phyloP scores from a whole-genome alignment of 2,113 vertebrate genomes.

The Chionodraco myersi region DNA sequence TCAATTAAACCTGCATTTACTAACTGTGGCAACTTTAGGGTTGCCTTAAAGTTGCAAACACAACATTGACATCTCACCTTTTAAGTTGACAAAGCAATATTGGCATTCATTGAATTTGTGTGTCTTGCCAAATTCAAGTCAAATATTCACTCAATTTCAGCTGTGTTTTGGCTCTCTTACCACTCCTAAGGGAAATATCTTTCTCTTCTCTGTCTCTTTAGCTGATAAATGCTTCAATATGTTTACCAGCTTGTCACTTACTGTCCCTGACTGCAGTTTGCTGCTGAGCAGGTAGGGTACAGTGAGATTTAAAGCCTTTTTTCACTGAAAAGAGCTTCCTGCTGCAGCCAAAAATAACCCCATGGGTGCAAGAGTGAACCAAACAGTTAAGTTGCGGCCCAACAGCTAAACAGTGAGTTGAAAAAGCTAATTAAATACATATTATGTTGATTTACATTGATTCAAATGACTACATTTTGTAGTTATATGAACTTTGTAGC shows the following conservation, averaged over 20 bases:
- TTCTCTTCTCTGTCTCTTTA: neutral
- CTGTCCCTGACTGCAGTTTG: neutral
- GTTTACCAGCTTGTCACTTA: neutral
- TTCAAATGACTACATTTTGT: neutral
- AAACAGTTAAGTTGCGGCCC: neutral
- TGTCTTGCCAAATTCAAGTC: neutral
- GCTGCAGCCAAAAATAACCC: neutral
- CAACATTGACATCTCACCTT: neutral
- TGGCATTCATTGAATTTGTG: slow-evolving; percentile 1
- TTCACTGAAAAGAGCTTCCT: neutral
- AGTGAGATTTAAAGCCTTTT: neutral
- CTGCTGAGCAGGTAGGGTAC: neutral
- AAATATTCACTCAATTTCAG: neutral
- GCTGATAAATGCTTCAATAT: neutral
- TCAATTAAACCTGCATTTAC: neutral
- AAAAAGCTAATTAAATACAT: neutral
- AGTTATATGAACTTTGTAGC: neutral
- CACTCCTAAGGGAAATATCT: neutral
- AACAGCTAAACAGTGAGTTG: no score
- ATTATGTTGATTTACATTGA: neutral
- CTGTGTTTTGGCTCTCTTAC: neutral
- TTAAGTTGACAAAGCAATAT: neutral
- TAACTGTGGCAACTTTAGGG: neutral
- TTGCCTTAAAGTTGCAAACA: neutral
- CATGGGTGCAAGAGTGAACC: neutral